phyloP scores from a whole-genome alignment of 2,888 invertebrate genomes.

The Selenia dentaria region DNA sequence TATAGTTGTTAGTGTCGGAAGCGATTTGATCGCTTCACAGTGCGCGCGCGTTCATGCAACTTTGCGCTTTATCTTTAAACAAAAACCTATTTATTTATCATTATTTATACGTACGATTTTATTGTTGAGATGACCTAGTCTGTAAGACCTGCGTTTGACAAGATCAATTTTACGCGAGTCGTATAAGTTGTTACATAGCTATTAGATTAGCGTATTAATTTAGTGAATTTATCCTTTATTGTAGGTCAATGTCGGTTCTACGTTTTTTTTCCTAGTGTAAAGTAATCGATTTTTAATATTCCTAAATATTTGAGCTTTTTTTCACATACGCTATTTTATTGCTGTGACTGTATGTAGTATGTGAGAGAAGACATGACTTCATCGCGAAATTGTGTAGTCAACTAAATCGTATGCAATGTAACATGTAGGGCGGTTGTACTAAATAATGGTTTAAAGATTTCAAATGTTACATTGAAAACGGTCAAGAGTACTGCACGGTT shows the following conservation, averaged over 20 bases:
- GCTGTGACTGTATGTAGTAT: conserved; percentile 12
- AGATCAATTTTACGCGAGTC: conserved; percentile 42
- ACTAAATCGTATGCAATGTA: too few species aligned
- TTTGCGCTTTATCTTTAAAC: conserved; percentile 50
- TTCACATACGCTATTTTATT: conserved; percentile 12
- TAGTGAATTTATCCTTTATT: conserved; percentile 53
- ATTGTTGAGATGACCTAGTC: conserved; percentile 58
- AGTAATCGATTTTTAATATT: conserved; percentile 23
- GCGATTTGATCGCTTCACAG: conserved; percentile 59
- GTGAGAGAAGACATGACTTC: conserved; percentile 19
- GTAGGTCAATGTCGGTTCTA: conserved; percentile 43
- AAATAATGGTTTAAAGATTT: too few species aligned
- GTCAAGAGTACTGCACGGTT: too few species aligned
- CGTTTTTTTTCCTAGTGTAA: conserved; percentile 21
- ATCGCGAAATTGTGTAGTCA: too few species aligned
- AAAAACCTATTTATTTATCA: conserved; percentile 56
- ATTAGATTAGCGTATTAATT: conserved; percentile 43
- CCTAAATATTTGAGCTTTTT: conserved; percentile 21
- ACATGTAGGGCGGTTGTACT: too few species aligned
- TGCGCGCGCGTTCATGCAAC: conserved; percentile 39
- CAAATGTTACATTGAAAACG: too few species aligned
- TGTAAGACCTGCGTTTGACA: conserved; percentile 55
- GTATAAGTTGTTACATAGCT: conserved; percentile 41
- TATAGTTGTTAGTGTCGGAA: conserved; percentile 56
- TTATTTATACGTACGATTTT: conserved; percentile 49